Conservation (phyloP, 2,888 invertebrate genomes). For the Bhutanitis thaidina region DNA sequence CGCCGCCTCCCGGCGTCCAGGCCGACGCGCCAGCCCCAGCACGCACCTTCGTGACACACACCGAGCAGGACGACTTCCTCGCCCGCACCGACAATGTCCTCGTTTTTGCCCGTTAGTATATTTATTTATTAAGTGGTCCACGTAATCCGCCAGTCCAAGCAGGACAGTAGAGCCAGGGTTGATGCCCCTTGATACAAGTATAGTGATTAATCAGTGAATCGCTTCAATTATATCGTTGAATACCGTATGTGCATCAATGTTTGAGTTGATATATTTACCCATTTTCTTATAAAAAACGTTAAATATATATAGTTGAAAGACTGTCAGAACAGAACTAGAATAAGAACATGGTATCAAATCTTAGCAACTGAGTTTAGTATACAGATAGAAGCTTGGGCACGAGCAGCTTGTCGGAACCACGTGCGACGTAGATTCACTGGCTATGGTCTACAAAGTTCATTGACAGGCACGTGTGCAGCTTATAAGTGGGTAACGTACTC, state of each 20-base stretch:
- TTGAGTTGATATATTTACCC: background rate
- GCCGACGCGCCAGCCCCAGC: conserved; percentile 79
- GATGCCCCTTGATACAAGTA: conserved; percentile 41
- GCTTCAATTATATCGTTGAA: background rate
- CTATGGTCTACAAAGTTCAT: conserved; percentile 70
- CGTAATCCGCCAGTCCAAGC: conserved; percentile 9
- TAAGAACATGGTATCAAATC: background rate
- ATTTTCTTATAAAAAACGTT: background rate
- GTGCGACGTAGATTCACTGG: conserved; percentile 45
- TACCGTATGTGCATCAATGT: background rate
- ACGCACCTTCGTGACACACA: conserved; percentile 75
- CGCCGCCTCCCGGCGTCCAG: conserved; percentile 79
- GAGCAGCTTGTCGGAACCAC: conserved; percentile 40
- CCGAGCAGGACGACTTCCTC: conserved; percentile 83
- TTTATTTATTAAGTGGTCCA: conserved; percentile 19
- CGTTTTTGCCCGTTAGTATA: conserved; percentile 84
- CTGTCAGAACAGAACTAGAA: background rate
- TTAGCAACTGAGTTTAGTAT: conserved; percentile 10
- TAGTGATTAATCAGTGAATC: conserved; percentile 10
- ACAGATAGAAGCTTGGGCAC: background rate
- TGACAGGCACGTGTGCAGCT: conserved; percentile 77
- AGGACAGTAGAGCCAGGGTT: conserved; percentile 41
- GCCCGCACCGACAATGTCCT: conserved; percentile 84
- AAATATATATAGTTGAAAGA: background rate
- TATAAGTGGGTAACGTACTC: conserved; percentile 66